Evolutionary conservation across 2,888 invertebrate genomes (phyloP).

Genomic region (Beris morrisii): DNA sequence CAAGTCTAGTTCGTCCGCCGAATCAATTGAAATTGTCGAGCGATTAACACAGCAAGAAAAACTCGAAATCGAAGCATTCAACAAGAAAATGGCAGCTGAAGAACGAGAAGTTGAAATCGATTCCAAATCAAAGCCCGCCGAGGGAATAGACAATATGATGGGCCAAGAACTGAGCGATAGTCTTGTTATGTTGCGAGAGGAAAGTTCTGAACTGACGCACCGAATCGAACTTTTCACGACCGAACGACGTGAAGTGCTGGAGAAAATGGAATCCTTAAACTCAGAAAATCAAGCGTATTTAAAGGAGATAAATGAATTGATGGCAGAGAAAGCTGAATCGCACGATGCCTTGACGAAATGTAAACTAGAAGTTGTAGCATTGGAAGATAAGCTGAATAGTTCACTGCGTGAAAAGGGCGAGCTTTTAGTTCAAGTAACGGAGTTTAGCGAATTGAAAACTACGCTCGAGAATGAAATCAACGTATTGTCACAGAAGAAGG

Average conservation of each 20-base stretch:
- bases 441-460: slow-evolving; percentile 30
- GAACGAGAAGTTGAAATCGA: slow-evolving; percentile 38
- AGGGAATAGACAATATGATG: slow-evolving; percentile 33
- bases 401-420: slow-evolving; percentile 18
- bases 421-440: slow-evolving; percentile 43
- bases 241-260: slow-evolving; percentile 70
- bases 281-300: slow-evolving; percentile 63
- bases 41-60: slow-evolving; percentile 71
- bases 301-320: slow-evolving; percentile 59
- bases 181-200: slow-evolving; percentile 63
- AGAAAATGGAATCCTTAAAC: slow-evolving; percentile 66
- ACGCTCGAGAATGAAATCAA: slow-evolving; percentile 38
- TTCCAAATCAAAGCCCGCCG: not conserved
- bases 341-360: slow-evolving; percentile 57
- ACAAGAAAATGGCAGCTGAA: slow-evolving; percentile 54
- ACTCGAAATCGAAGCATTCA: slow-evolving; percentile 68
- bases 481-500: slow-evolving; percentile 24
- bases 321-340: slow-evolving; percentile 58
- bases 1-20: slow-evolving; percentile 70
- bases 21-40: slow-evolving; percentile 76
- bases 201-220: slow-evolving; percentile 66
- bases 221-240: slow-evolving; percentile 70
- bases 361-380: slow-evolving; percentile 56
- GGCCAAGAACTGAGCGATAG: slow-evolving; percentile 57
- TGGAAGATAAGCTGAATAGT: slow-evolving; percentile 38